Evolutionary conservation across 2,888 invertebrate genomes (phyloP), one percentile per base, ranked within the genome.

Genomic region (Acanthosepion esculentum): DNA sequence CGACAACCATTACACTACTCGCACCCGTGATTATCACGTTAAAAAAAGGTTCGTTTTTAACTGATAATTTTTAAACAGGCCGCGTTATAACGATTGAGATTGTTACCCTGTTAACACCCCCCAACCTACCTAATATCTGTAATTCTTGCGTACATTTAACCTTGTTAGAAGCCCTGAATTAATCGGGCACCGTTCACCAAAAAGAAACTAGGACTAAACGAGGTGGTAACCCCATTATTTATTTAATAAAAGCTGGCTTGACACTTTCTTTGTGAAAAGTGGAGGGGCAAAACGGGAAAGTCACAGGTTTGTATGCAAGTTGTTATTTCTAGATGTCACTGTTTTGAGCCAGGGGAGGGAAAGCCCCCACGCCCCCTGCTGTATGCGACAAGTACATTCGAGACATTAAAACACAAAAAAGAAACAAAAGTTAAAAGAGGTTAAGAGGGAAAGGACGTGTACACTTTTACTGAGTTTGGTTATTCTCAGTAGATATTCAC

Each of bases 241-340:
- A 78, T 78, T 78, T 78, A 78, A 78, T 78, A 78, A 78, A 78
- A 33, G 78, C 78, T 33, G n/a, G 78, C 78, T 78, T 78, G 78
- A 33, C 78, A n/a, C n/a, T 78, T 78, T 78, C 78, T 78, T 78
- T 4, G 8, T 78, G 78, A 78, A 78, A n/a, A n/a, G n/a, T n/a
- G n/a, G 23, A 78, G n/a, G n/a, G 33, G n/a, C 15, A 10, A 10
- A 7, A n/a, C 8, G 3, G 5, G n/a, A n/a, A n/a, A 12, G 78
- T 1, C 12, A 78, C 78, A n/a, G 78, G 78, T 78, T 78, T 18
- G n/a, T 41, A 41, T 78, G 33, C 78, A 78, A 78, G 78, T 78
- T n/a, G 78, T 78, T 78, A 78, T 78, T 78, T 78, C n/a, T 4
- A 78, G 4, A 78, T 78, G 78, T 78, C 78, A 78, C n/a, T n/a